A percentile compares a stretch with the other conserved stretches of the same genome.
Conservation (phyloP, 2,113 vertebrate species). For the Ginglymostoma cirratum region DNA sequence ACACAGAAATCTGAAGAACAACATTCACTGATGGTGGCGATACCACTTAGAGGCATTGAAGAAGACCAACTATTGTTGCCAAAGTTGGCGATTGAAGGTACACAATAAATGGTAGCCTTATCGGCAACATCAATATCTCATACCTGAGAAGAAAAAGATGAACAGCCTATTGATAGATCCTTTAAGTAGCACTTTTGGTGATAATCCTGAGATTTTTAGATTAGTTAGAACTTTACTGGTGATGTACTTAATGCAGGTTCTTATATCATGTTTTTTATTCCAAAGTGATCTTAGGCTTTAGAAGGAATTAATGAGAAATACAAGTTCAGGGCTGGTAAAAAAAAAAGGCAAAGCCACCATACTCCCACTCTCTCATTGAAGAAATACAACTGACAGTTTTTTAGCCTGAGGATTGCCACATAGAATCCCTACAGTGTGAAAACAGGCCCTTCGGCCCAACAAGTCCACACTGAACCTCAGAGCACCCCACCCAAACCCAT, state of each 20-base stretch:
- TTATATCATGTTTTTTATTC: neutral
- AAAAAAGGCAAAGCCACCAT: too few species aligned
- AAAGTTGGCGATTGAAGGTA: neutral
- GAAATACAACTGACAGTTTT: too few species aligned
- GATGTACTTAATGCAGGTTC: neutral
- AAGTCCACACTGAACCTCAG: too few species aligned
- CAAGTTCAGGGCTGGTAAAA: neutral
- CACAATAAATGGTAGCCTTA: neutral
- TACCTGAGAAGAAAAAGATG: neutral
- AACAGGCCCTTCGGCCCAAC: too few species aligned
- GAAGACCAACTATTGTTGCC: neutral
- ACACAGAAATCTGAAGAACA: neutral
- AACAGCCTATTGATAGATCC: neutral
- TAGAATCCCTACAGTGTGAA: too few species aligned
- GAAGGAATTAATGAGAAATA: neutral
- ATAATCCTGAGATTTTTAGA: neutral
- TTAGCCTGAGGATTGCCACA: too few species aligned
- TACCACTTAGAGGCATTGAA: neutral
- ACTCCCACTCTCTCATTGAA: too few species aligned
- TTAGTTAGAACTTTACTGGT: neutral
- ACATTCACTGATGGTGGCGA: neutral
- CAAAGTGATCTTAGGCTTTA: too few species aligned
- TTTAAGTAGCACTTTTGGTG: neutral
- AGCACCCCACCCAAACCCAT: too few species aligned
- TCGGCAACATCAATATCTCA: neutral